A percentile compares a stretch with the other conserved stretches of the same genome.
Conservation (phyloP, 92 coral and sea anemone genomes). For the Zoanthus sociatus region DNA sequence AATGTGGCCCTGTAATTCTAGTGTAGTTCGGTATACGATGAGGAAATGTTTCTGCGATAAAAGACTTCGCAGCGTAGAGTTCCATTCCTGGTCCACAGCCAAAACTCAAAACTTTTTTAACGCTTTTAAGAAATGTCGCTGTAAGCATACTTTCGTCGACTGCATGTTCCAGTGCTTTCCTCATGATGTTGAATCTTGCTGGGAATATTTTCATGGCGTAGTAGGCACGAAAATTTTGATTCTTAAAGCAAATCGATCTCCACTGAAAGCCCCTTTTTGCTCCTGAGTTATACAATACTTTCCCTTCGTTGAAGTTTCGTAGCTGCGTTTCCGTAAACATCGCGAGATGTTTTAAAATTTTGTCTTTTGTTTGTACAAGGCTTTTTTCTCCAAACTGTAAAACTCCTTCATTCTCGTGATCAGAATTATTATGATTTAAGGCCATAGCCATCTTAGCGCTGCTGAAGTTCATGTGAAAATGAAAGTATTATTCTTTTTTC, state of each 20-base stretch:
- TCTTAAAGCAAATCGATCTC: constrained; percentile 41
- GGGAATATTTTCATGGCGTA: constrained; percentile 41
- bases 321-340: constrained; percentile 41
- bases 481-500: background rate
- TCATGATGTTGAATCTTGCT: constrained; percentile 26
- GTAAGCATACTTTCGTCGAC: constrained; percentile 32
- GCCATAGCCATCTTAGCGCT: constrained; percentile 31
- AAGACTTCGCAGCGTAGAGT: constrained; percentile 32
- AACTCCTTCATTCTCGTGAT: constrained; percentile 15
- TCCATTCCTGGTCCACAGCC: constrained; percentile 45
- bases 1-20: constrained; percentile 34
- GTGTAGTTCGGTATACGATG: constrained; percentile 29
- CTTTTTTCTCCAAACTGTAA: constrained; percentile 38
- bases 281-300: constrained; percentile 38
- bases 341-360: constrained; percentile 19
- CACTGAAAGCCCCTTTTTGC: constrained; percentile 35
- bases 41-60: constrained; percentile 35
- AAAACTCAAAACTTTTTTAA: constrained; percentile 40
- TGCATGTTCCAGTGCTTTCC: constrained; percentile 27
- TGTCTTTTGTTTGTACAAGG: constrained; percentile 21
- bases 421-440: constrained; percentile 12
- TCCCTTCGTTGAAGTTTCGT: constrained; percentile 35
- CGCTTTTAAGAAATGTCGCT: constrained; percentile 43
- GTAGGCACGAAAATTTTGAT: constrained; percentile 42
- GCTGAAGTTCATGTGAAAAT: constrained; percentile 14